These are phyloP conservation scores for Macroramphosus scolopax DNA, from an alignment of 2,797 vertebrate genomes.

Conservation along the genomic window DNA sequence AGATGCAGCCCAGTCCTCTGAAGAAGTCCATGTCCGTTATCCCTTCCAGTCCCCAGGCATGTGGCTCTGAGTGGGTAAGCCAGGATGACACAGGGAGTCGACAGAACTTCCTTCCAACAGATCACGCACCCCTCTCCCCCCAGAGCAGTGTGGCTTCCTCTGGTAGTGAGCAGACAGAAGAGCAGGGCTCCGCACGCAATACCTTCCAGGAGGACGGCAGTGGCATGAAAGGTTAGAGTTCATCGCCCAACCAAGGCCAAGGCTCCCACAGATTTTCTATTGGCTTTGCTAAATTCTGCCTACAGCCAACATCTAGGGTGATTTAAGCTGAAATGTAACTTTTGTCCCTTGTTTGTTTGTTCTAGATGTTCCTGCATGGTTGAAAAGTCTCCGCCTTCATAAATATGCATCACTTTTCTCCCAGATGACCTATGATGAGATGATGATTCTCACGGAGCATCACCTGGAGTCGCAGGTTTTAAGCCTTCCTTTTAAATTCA, in stretches of 20 bases:
- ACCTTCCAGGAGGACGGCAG: constrained; percentile 95
- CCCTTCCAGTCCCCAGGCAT: constrained; percentile 82
- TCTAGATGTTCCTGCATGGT: constrained; percentile 91
- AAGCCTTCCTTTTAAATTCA: constrained; percentile 21
- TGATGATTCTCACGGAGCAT: constrained; percentile 96
- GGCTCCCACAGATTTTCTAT: no score
- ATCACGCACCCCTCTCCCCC: constrained; percentile 92
- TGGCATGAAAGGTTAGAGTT: constrained; percentile 91
- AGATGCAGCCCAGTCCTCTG: constrained; percentile 87
- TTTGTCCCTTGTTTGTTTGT: constrained; percentile 20
- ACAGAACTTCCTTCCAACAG: constrained; percentile 78
- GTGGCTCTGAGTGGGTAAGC: constrained; percentile 85
- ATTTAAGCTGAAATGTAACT: no score
- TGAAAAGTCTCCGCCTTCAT: constrained; percentile 95
- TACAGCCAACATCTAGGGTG: no score
- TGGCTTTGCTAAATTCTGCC: no score
- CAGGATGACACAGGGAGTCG: constrained; percentile 82
- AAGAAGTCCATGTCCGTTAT: constrained; percentile 89
- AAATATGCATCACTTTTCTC: constrained; percentile 95
- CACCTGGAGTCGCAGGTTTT: constrained; percentile 93
- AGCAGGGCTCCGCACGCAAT: constrained; percentile 84
- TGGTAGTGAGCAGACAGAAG: constrained; percentile 94
- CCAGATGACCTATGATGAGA: constrained; percentile 95
- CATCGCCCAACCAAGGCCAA: constrained; percentile 3
- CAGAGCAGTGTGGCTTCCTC: constrained; percentile 97